A percentile compares a stretch with the other conserved stretches of the same genome.
phyloP scores from a whole-genome alignment of 2,113 vertebrate genomes.

The Sigmodon hispidus region DNA sequence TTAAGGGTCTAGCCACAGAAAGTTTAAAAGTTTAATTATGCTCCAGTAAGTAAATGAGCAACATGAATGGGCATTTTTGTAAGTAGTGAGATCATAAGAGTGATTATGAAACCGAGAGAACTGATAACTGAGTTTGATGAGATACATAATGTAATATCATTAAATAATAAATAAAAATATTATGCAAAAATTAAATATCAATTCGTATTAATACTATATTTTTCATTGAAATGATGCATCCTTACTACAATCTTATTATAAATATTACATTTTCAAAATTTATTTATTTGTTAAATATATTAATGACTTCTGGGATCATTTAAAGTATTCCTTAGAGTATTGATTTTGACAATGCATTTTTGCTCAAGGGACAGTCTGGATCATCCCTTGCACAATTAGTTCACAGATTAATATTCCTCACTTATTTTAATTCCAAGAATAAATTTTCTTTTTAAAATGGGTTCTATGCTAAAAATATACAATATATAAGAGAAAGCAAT shows the following conservation, averaged over 20 bases:
- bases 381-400: accelerated
- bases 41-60: too few species aligned
- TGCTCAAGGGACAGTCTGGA: background rate
- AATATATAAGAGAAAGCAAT: background rate
- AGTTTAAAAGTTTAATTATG: too few species aligned
- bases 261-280: background rate
- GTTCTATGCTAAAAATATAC: background rate
- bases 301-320: background rate
- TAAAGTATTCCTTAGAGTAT: background rate
- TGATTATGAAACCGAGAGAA: too few species aligned
- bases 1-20: too few species aligned
- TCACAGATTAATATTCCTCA: background rate
- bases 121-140: too few species aligned
- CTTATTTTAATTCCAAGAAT: background rate
- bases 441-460: background rate
- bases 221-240: background rate
- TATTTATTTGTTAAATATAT: background rate
- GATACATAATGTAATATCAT: too few species aligned
- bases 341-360: background rate
- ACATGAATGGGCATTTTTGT: too few species aligned
- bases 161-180: too few species aligned
- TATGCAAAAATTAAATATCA: too few species aligned
- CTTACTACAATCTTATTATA: too few species aligned
- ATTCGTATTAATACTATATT: background rate
- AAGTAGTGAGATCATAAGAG: too few species aligned